Percentiles rank a stretch among this genome's conserved stretches.
Conservation (phyloP, 2,797 vertebrate species). For the Schizopygopsis malacanthus region DNA sequence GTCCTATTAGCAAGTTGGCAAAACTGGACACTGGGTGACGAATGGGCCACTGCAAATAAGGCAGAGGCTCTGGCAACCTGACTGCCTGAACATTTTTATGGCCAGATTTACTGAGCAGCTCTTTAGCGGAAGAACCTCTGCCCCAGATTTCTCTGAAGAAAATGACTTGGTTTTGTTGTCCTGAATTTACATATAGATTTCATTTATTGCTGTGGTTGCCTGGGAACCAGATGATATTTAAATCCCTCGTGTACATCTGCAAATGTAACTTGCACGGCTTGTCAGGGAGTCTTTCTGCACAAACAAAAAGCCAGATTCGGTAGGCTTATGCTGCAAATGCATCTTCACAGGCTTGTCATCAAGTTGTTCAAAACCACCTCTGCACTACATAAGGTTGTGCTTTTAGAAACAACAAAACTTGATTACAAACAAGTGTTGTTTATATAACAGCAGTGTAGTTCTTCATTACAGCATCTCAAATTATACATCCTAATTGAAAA, state of each 20-base stretch:
- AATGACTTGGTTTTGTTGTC: slow-evolving; percentile 42
- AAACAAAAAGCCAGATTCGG: slow-evolving; percentile 38
- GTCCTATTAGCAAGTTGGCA: slow-evolving; percentile 62
- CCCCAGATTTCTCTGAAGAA: slow-evolving; percentile 57
- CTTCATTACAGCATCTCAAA: slow-evolving; percentile 24
- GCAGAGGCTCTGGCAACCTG: slow-evolving; percentile 43
- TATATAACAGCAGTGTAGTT: slow-evolving; percentile 15
- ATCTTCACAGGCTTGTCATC: slow-evolving; percentile 16
- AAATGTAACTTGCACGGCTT: slow-evolving; percentile 49
- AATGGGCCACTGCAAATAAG: slow-evolving; percentile 53
- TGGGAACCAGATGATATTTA: slow-evolving; percentile 60
- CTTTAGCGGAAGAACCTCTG: slow-evolving; percentile 48
- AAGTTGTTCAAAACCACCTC: slow-evolving; percentile 15
- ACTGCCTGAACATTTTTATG: slow-evolving; percentile 42
- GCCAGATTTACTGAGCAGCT: slow-evolving; percentile 39
- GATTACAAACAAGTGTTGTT: slow-evolving; percentile 34
- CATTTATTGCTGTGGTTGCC: slow-evolving; percentile 64
- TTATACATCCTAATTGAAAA: slow-evolving; percentile 15
- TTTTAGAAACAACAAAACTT: slow-evolving; percentile 20
- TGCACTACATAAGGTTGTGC: not conserved
- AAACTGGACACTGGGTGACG: slow-evolving; percentile 52
- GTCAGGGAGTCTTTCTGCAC: slow-evolving; percentile 36
- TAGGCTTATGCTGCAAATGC: slow-evolving; percentile 45
- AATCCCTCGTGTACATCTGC: slow-evolving; percentile 59
- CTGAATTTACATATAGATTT: slow-evolving; percentile 61